Percentiles rank a stretch among this genome's conserved stretches.
Conservation (phyloP, 37 sponge, comb jelly and placozoan species). For the Tethya wilhelma region DNA sequence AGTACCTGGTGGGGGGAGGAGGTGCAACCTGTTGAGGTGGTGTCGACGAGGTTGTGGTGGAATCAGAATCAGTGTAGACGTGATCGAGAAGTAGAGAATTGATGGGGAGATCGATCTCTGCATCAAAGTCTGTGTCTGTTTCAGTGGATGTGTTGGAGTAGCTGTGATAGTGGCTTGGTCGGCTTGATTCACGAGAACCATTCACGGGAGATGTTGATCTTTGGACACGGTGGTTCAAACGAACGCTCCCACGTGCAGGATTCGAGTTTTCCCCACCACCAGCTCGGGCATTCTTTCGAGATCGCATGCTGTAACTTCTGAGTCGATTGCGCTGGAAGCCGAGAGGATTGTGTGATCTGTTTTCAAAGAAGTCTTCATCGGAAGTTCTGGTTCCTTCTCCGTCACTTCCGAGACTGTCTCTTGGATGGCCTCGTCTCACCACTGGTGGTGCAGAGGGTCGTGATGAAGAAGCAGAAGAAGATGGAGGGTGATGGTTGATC, state of each 20-base stretch:
- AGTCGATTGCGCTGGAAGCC: conserved; percentile 61
- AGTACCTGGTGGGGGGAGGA: background rate
- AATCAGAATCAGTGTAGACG: background rate
- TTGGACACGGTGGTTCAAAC: background rate
- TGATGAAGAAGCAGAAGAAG: too few species aligned
- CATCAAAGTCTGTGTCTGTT: conserved; percentile 33
- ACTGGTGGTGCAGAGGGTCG: background rate
- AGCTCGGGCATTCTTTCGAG: background rate
- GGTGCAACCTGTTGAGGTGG: background rate
- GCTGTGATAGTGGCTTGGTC: conserved; percentile 37
- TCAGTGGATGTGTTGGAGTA: conserved; percentile 5
- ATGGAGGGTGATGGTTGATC: background rate
- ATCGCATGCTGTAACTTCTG: conserved; percentile 62
- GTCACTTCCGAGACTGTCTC: conserved; percentile 26
- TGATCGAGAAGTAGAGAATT: conserved; percentile 45
- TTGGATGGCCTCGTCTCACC: too few species aligned
- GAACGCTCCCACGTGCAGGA: background rate
- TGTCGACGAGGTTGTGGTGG: background rate
- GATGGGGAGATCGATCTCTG: conserved; percentile 59
- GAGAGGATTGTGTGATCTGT: background rate
- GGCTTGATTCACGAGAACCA: conserved; percentile 13
- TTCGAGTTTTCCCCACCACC: background rate
- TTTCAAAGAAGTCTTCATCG: conserved; percentile 24
- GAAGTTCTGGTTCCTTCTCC: conserved; percentile 33
- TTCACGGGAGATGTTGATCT: background rate